Percentiles rank a stretch among this genome's conserved stretches.
These are phyloP conservation scores for Pheosia gnoma DNA, from an alignment of 2,888 invertebrate genomes.

Conservation along the genomic window DNA sequence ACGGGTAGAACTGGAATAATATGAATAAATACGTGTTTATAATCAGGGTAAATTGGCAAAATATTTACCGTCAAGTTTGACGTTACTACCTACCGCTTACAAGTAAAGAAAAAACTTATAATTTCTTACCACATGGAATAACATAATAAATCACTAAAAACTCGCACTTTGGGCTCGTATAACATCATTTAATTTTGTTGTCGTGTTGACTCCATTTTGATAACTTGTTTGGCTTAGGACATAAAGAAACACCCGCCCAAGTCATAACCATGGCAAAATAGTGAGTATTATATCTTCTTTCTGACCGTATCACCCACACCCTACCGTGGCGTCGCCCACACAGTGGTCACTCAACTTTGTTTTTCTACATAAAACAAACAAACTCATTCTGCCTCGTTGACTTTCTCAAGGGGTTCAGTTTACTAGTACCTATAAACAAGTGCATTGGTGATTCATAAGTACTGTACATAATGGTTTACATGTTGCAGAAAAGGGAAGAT, in stretches of 20 bases:
- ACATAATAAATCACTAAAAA: no score
- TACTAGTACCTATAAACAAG: slow-evolving; percentile 21
- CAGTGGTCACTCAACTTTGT: slow-evolving; percentile 73
- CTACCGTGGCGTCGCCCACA: background rate
- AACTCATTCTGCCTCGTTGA: slow-evolving; percentile 44
- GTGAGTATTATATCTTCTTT: background rate
- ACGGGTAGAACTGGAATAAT: background rate
- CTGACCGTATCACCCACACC: background rate
- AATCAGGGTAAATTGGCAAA: background rate
- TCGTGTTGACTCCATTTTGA: no score
- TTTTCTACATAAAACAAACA: slow-evolving; percentile 56
- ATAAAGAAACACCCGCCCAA: background rate
- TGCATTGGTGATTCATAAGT: background rate
- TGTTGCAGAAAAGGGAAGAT: no score
- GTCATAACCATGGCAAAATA: background rate
- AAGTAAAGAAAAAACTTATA: no score
- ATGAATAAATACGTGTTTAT: background rate
- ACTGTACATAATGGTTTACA: no score
- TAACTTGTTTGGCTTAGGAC: no score
- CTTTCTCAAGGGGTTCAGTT: slow-evolving; percentile 46
- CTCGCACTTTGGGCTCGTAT: no score
- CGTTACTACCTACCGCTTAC: no score
- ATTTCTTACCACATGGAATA: no score
- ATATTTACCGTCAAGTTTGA: background rate
- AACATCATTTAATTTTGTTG: no score